These are phyloP conservation scores for Callaeas wilsoni DNA, from an alignment of 2,113 vertebrate species.

Conservation along the genomic window DNA sequence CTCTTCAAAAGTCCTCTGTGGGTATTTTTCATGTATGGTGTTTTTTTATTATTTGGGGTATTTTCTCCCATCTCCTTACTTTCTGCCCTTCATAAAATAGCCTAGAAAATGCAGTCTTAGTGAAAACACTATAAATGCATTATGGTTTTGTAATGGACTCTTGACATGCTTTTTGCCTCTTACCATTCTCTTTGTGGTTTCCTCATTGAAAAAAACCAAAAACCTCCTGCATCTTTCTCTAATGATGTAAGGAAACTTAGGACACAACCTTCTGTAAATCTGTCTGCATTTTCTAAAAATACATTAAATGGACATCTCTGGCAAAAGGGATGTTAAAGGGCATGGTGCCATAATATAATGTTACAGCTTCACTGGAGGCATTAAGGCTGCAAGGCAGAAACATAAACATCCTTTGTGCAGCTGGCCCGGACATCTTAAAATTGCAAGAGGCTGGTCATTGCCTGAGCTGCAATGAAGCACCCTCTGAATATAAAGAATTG, in stretches of 20 bases:
- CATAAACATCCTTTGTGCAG: not conserved
- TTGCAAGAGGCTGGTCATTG: not conserved
- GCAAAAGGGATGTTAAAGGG: not conserved
- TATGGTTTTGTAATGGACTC: not conserved
- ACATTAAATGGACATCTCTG: not conserved
- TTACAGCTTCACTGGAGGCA: not conserved
- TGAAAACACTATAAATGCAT: not conserved
- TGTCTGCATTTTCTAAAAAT: constrained; percentile 15
- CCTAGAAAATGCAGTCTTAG: not conserved
- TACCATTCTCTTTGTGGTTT: constrained; percentile 11
- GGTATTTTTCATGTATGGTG: not conserved
- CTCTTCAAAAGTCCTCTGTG: not conserved
- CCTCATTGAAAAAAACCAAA: not conserved
- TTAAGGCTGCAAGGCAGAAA: not conserved
- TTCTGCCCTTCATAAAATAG: not conserved
- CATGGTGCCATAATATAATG: not conserved
- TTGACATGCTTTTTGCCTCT: not conserved
- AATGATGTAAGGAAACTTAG: not conserved
- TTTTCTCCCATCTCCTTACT: not conserved
- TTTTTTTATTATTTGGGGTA: not conserved
- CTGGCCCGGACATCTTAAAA: not conserved
- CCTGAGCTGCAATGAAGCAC: not conserved
- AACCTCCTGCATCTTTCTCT: not conserved
- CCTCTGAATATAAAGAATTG: not conserved
- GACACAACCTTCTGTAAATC: not conserved